A percentile compares a stretch with the other conserved stretches of the same genome.
phyloP scores from a whole-genome alignment of 2,888 invertebrate genomes.

The Macrophya annulata region DNA sequence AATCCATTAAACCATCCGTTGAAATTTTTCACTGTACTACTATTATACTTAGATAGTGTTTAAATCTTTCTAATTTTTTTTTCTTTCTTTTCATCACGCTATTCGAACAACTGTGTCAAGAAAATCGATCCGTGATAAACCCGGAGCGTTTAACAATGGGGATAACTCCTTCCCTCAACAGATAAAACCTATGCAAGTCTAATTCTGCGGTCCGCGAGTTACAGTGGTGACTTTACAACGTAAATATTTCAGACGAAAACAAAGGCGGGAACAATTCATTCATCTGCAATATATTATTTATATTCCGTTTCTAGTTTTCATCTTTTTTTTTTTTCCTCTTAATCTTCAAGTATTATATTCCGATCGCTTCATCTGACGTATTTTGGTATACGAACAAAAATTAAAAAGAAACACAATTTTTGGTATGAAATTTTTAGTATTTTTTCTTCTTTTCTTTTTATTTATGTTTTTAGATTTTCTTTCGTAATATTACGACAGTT shows the following conservation, averaged over 20 bases:
- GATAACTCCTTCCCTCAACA: not conserved
- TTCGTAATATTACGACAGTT: not conserved
- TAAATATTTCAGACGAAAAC: not conserved
- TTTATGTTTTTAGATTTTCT: not conserved
- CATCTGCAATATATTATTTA: not conserved
- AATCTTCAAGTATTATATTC: not conserved
- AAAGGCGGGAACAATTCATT: not conserved
- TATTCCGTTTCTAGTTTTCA: not conserved
- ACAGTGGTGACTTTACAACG: conserved; percentile 2
- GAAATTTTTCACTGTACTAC: no score
- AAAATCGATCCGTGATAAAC: conserved; percentile 34
- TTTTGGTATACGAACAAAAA: not conserved
- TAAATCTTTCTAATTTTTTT: not conserved
- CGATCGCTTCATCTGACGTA: not conserved
- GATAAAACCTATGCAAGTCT: conserved; percentile 32
- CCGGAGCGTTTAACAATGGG: not conserved
- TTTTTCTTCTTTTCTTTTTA: not conserved
- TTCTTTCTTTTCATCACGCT: not conserved
- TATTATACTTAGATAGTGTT: conserved; percentile 10
- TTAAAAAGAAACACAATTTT: not conserved
- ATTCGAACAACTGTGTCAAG: conserved; percentile 39
- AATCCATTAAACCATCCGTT: not conserved
- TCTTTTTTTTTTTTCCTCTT: not conserved
- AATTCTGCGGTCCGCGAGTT: not conserved
- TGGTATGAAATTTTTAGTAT: not conserved